Base-by-base conservation (phyloP, 2,888 invertebrate genomes). In the Eilema griseolum region DNA sequence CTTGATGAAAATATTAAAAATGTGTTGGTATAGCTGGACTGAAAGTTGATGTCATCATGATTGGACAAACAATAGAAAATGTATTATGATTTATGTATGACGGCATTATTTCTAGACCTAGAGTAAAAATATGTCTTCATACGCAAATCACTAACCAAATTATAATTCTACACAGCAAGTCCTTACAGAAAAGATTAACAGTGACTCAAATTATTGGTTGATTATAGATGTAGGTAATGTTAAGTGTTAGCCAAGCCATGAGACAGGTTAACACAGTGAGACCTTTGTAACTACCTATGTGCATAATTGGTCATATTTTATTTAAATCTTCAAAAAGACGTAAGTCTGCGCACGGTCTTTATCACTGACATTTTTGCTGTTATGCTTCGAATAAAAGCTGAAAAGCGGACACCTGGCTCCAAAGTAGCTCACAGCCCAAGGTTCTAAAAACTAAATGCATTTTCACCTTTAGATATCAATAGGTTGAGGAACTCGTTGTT, bases 401-500 rank as follows among this genome's bases (percentile, higher is more conserved):
- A 11, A 37, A 37, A 12, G 33, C 33, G 12, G 12, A 37, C 33
- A 11, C 33, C 33, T 5, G 31, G 7, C 31, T 33, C 31, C 31
- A 1, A 3, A 8, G 31, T 16, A 41, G 7, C 20, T 46, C 46
- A 46, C 46, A 20, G 16, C 16, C 46, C 20, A 46, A 46, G 20
- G 46, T 20, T 46, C 20, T 46, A 46, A 46, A 46, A 46, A 46
- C 20, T 20, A 16, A 23, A 33, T 24, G 12, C 14, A n/a, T 23
- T 31, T 61, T 23, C 33, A 62, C 62, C 37, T 62, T 23, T 11
- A 33, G 16, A 28, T 60, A 28, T 60, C 28, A 31, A 33, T 41
- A 61, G 66, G 67, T 26, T 52, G 61, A 67, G 37, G 28, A 75
- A 56, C 23, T 72, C 67, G 68, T 64, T 73, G 66, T 61, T 70